Evolutionary conservation across 1,140 invertebrate genomes (phyloP), one percentile per base, ranked within the genome.

Genomic region (Drosophila mojavensis): DNA sequence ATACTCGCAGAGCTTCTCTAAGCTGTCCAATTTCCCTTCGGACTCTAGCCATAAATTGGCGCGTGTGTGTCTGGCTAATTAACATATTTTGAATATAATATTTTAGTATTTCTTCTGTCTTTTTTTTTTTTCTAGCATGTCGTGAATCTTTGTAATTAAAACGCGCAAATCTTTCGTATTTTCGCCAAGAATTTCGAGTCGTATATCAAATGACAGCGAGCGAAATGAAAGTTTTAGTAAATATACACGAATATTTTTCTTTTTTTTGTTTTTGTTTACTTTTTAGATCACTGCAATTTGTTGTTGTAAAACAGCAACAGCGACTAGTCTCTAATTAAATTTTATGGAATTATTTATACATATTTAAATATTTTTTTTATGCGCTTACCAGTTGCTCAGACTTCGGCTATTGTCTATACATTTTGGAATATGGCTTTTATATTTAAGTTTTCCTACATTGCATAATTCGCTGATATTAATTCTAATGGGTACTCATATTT

Each of bases 151-250:
- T 66, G 54, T 75, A 83, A 82, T 75, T 82, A 79, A 66, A 48
- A 33, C 26, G 43, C 28, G 51, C 41, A 63, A 54, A 75, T 59
- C 26, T 63, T 75, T 63, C 56, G 55, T 56, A 66, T 50, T 65
- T 71, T 48, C n/a, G n/a, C 51, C 36, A 66, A 78, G 75, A 81
- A 70, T 65, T 66, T 70, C 45, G 51, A 24, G 17, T 43, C 36
- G 30, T 58, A 33, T 53, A 58, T 65, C 61, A 58, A 58, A 56
- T 17, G 33, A 59, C 36, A 26, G 30, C 24, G 36, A 24, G 6
- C 43, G 54, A 82, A 78, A 82, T 33, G 74, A 81, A 81, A 81
- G 75, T 82, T 80, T 47, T 53, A 24, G 6, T 1, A 28, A 28
- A 60, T 20, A 60, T 13, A 39, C 7, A 36, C 6, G 36, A 39